Evolutionary conservation across 2,797 vertebrate species (phyloP).

Genomic region (Myotis myotis): DNA sequence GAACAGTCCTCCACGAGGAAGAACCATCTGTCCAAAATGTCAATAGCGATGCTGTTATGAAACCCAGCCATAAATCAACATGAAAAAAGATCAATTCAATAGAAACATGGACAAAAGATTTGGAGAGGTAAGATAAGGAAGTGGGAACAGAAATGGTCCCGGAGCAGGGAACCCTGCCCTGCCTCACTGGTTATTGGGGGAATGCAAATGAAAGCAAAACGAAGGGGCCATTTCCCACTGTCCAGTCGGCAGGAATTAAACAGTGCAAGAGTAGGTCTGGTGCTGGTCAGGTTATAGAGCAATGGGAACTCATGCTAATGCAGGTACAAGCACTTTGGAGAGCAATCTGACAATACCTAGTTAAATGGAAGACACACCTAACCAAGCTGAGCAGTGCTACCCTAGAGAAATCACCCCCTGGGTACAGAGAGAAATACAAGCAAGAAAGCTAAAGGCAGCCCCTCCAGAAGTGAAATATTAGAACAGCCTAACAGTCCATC

Average conservation of each 20-base stretch:
- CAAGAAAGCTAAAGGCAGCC: neutral
- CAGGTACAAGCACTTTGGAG: neutral
- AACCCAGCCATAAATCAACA: constrained; percentile 34
- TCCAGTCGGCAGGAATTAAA: neutral
- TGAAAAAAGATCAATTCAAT: constrained; percentile 51
- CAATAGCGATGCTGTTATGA: neutral
- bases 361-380: neutral
- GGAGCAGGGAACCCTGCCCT: neutral
- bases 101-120: constrained; percentile 46
- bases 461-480: neutral
- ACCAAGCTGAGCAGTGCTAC: neutral
- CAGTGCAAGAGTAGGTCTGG: neutral
- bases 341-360: neutral
- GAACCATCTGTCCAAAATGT: neutral
- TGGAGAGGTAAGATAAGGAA: constrained; percentile 44
- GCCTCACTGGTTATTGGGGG: neutral
- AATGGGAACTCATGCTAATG: neutral
- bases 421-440: neutral
- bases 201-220: constrained; percentile 18
- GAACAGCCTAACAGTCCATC: neutral
- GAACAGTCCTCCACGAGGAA: neutral
- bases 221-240: neutral
- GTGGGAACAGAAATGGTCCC: neutral
- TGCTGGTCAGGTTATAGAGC: neutral
- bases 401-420: neutral